phyloP scores from a whole-genome alignment of 2,888 invertebrate genomes.

The Mesoligia furuncula region DNA sequence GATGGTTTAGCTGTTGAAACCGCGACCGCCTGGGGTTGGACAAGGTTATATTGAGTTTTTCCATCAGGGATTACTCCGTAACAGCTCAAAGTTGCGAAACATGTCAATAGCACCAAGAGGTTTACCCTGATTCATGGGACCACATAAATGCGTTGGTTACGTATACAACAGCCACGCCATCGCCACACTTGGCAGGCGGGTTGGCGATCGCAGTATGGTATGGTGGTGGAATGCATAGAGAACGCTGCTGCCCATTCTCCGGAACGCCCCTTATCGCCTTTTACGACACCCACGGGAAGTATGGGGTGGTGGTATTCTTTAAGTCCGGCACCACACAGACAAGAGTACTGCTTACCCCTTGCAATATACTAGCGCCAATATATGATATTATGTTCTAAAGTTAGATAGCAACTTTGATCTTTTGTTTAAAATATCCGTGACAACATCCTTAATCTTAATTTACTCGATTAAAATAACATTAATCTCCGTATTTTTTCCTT shows the following conservation, averaged over 20 bases:
- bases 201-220: no score
- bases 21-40: no score
- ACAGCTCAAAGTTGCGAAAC: background rate
- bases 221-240: no score
- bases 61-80: background rate
- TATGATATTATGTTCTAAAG: background rate
- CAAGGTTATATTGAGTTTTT: background rate
- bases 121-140: background rate
- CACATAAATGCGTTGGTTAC: background rate
- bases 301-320: no score
- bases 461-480: background rate
- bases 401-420: background rate
- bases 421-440: no score
- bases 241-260: no score
- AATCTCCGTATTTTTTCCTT: conserved; percentile 19
- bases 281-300: no score
- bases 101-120: background rate
- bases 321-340: no score
- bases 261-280: no score
- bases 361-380: background rate
- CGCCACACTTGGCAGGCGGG: no score
- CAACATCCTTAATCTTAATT: background rate
- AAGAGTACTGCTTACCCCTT: background rate
- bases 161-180: no score
- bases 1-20: no score